Conservation (phyloP, 2,888 invertebrate species). For the Rhogogaster chlorosoma region DNA sequence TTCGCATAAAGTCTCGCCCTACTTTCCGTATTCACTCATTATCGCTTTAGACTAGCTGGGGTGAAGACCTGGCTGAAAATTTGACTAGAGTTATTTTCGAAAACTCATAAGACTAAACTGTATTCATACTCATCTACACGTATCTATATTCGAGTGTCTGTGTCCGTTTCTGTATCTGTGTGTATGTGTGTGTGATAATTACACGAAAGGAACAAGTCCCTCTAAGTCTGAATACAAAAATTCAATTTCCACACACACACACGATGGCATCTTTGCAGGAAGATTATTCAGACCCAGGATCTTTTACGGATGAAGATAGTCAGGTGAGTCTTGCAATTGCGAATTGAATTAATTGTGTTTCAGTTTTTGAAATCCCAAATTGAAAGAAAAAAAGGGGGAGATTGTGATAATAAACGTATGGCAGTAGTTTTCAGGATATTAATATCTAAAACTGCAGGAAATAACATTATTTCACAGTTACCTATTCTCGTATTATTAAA, state of each 20-base stretch:
- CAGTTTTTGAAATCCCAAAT: too few species aligned
- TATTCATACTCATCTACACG: neutral
- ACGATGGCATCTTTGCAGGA: neutral
- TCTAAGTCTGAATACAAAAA: neutral
- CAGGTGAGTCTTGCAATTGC: neutral
- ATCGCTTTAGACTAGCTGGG: neutral
- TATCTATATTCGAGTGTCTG: neutral
- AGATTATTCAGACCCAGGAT: neutral
- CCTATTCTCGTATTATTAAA: too few species aligned
- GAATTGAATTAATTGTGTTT: neutral
- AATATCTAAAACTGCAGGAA: too few species aligned
- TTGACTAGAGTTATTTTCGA: neutral
- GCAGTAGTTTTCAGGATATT: too few species aligned
- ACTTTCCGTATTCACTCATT: neutral
- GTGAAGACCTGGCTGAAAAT: neutral
- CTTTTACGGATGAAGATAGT: neutral
- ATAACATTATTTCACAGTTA: too few species aligned
- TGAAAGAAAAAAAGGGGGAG: neutral
- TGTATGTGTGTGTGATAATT: neutral
- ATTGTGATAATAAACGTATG: too few species aligned
- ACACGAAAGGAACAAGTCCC: neutral
- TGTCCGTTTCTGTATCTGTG: neutral
- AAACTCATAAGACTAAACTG: neutral
- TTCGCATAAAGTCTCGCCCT: neutral
- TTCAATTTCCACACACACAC: neutral